Evolutionary conservation across 2,888 invertebrate genomes (phyloP).

Genomic region (Andrena marginata): DNA sequence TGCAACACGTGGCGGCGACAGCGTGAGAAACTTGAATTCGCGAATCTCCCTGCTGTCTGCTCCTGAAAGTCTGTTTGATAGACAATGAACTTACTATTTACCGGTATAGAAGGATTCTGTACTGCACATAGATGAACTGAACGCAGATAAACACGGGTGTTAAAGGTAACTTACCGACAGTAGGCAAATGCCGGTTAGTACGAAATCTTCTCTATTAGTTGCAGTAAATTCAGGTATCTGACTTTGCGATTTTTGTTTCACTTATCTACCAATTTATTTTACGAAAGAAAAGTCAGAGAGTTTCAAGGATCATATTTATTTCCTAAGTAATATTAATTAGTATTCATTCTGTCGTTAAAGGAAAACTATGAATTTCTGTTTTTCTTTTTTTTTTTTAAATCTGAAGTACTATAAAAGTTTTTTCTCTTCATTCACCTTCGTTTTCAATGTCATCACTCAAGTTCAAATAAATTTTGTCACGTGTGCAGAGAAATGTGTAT

Average conservation of each 20-base stretch:
- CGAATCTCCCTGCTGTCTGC: neutral
- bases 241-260: neutral
- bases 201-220: neutral
- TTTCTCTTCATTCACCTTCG: too few species aligned
- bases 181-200: neutral
- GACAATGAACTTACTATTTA: neutral
- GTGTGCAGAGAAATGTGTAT: too few species aligned
- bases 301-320: too few species aligned
- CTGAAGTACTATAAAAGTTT: too few species aligned
- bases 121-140: neutral
- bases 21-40: constrained; percentile 53
- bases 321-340: too few species aligned
- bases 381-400: too few species aligned
- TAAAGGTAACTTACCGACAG: constrained; percentile 18
- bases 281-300: neutral
- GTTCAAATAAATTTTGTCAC: too few species aligned
- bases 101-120: constrained; percentile 32
- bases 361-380: too few species aligned
- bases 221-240: neutral
- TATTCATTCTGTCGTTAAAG: too few species aligned
- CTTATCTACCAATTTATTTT: neutral
- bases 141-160: neutral
- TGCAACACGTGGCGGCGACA: constrained; percentile 30
- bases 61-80: neutral
- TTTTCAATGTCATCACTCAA: too few species aligned